Percentiles rank a stretch among this genome's conserved stretches.
These are phyloP conservation scores for Steromphala cineraria DNA, from an alignment of 2,888 invertebrate species.

Conservation along the genomic window DNA sequence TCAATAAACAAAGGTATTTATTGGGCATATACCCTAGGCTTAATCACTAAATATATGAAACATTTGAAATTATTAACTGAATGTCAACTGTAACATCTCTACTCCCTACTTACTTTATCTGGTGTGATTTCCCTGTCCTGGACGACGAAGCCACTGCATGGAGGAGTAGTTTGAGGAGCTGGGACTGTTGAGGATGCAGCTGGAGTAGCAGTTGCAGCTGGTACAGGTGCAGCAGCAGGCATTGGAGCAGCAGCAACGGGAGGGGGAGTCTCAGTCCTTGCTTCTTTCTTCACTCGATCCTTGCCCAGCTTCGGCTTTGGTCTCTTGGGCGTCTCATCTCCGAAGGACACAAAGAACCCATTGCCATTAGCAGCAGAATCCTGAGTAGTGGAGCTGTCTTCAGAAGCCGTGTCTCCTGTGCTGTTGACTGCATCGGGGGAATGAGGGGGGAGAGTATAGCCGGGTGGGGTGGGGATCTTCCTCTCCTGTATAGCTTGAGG, in stretches of 20 bases:
- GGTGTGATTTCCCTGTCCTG: neutral
- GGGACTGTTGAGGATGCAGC: neutral
- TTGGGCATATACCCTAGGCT: too few species aligned
- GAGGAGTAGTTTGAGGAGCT: neutral
- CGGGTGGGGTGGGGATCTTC: slow-evolving; percentile 27
- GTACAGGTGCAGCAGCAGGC: neutral
- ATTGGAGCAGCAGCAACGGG: neutral
- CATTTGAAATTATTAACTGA: too few species aligned
- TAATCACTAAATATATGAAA: too few species aligned
- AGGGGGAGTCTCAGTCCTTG: neutral
- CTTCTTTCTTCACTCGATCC: slow-evolving; percentile 20
- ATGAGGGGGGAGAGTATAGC: slow-evolving; percentile 18
- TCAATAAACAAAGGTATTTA: too few species aligned
- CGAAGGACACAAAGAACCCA: slow-evolving; percentile 93
- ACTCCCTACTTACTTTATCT: neutral
- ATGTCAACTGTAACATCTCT: neutral
- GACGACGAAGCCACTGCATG: neutral
- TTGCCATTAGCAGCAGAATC: slow-evolving; percentile 47
- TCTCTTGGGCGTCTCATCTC: slow-evolving; percentile 83
- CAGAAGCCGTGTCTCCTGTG: slow-evolving; percentile 1
- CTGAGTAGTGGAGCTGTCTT: slow-evolving; percentile 29
- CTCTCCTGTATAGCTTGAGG: neutral
- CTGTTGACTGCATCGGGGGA: slow-evolving; percentile 23
- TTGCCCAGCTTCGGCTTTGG: slow-evolving; percentile 81
- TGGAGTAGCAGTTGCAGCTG: neutral